A percentile compares a stretch with the other conserved stretches of the same genome.
Evolutionary conservation across 2,113 vertebrate species (phyloP).

Genomic region (Atractosteus spatula): DNA sequence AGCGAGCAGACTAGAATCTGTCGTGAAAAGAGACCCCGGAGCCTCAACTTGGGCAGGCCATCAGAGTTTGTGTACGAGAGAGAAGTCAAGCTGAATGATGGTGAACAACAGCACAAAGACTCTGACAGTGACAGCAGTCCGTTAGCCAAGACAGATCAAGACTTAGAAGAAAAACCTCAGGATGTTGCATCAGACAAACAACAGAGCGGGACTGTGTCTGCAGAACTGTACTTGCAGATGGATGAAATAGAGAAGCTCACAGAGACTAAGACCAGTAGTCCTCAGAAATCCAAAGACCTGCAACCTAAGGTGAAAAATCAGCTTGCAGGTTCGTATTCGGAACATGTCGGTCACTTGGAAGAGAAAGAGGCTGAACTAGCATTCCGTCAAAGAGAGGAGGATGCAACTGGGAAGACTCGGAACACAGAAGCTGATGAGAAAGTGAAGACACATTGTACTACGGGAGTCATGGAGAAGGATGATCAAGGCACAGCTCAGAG

Average conservation of each 20-base stretch:
- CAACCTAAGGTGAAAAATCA: not conserved
- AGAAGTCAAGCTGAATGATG: slow-evolving; percentile 46
- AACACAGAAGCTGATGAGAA: not conserved
- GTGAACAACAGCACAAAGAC: slow-evolving; percentile 48
- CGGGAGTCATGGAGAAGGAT: not conserved
- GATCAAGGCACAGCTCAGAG: slow-evolving; percentile 12
- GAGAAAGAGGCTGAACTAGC: not conserved
- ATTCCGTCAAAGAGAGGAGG: not conserved
- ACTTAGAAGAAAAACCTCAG: slow-evolving; percentile 28
- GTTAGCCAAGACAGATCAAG: slow-evolving; percentile 22
- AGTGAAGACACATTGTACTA: slow-evolving; percentile 4
- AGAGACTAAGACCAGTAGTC: not conserved
- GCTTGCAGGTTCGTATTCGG: not conserved
- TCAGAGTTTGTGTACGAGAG: slow-evolving; percentile 51
- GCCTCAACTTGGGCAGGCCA: slow-evolving; percentile 60
- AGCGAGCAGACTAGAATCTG: slow-evolving; percentile 44
- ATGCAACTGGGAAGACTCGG: not conserved
- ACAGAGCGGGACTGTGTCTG: slow-evolving; percentile 15
- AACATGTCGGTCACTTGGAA: not conserved
- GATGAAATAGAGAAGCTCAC: slow-evolving; percentile 32
- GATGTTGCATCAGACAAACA: not conserved
- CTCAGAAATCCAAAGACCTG: not conserved
- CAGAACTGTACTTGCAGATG: slow-evolving; percentile 17
- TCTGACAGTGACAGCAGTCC: slow-evolving; percentile 40
- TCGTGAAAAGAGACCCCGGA: slow-evolving; percentile 63